phyloP scores from a whole-genome alignment of 2,113 vertebrate species.

The Chaenogobius annularis region DNA sequence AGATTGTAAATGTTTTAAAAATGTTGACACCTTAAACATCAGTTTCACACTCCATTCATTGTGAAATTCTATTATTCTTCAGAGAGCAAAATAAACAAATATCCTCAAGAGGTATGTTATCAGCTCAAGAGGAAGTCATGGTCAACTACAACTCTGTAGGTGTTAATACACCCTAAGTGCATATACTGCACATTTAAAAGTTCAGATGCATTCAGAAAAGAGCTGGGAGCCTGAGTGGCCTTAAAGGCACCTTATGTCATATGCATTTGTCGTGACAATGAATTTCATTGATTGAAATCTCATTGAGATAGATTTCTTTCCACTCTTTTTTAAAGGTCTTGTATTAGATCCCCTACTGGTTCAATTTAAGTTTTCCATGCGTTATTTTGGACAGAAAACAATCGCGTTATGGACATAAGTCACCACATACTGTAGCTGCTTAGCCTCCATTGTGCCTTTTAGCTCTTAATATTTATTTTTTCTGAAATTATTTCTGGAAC shows the following conservation, averaged over 20 bases:
- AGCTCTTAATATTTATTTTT: no score
- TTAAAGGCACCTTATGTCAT: neutral
- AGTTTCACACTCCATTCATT: conserved; percentile 28
- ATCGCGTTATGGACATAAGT: no score
- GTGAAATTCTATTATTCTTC: conserved; percentile 13
- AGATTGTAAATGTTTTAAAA: conserved; percentile 21
- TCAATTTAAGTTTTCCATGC: no score
- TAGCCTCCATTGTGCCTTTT: no score
- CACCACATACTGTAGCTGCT: no score
- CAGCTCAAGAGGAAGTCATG: conserved; percentile 46
- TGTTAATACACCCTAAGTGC: conserved; percentile 15
- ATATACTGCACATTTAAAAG: neutral
- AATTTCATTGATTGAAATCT: no score
- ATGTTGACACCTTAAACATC: conserved; percentile 12
- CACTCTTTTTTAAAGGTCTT: no score
- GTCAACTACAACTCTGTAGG: conserved; percentile 32
- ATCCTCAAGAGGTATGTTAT: neutral
- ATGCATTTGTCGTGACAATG: no score
- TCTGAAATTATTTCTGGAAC: no score
- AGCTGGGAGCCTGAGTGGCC: neutral
- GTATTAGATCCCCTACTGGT: no score
- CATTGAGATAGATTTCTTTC: no score
- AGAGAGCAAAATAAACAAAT: conserved; percentile 9
- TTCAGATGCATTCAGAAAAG: conserved; percentile 4
- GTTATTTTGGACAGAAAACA: no score